Conservation (phyloP, 2,797 vertebrate genomes). For the Megalops cyprinoides region DNA sequence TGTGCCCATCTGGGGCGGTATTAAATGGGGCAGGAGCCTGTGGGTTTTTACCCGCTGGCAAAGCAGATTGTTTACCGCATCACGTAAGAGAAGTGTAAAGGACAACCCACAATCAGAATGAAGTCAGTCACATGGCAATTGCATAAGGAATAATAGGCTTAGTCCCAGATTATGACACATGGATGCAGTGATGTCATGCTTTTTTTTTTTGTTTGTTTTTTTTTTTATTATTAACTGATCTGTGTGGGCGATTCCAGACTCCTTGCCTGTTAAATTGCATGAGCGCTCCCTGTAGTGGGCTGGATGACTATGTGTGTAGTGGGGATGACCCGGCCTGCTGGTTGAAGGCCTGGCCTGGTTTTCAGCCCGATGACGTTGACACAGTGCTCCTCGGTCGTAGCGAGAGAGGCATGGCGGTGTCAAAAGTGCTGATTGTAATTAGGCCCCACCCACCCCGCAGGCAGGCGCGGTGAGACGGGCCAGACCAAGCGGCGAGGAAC, state of each 20-base stretch:
- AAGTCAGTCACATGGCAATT: conserved; percentile 47
- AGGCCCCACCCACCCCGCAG: neutral
- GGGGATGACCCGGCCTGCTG: neutral
- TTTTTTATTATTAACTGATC: too few relatives aligned
- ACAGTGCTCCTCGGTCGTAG: neutral
- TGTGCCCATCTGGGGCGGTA: too few relatives aligned
- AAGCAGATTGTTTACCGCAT: too few relatives aligned
- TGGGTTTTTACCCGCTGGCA: too few relatives aligned
- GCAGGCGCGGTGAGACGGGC: neutral
- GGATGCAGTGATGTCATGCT: conserved; percentile 22
- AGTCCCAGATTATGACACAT: conserved; percentile 44
- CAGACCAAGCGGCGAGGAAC: too few relatives aligned
- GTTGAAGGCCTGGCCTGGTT: neutral
- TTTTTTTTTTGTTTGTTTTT: too few relatives aligned
- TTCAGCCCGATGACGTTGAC: neutral
- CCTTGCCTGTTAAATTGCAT: neutral
- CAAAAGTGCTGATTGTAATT: neutral
- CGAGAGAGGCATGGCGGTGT: neutral
- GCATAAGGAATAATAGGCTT: conserved; percentile 50
- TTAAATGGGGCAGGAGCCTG: too few relatives aligned
- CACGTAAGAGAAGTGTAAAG: too few relatives aligned
- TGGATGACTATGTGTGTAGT: neutral
- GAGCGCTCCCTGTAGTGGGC: neutral
- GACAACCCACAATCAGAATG: too few relatives aligned
- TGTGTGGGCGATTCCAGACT: neutral